phyloP scores from a whole-genome alignment of 2,888 invertebrate species.

The Cactoblastis cactorum region DNA sequence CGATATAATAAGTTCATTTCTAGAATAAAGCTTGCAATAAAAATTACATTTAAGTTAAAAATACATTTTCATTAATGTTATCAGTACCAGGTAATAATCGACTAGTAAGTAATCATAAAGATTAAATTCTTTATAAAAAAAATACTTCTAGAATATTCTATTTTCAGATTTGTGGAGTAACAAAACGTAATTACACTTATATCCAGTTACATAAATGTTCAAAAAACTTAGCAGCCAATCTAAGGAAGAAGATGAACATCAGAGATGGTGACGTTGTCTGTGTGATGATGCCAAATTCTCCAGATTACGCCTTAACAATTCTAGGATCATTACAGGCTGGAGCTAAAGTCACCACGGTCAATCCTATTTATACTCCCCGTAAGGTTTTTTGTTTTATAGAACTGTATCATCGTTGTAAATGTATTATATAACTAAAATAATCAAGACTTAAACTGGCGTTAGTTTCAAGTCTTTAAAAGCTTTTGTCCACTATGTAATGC shows the following conservation, averaged over 20 bases:
- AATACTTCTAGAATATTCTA: no score
- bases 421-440: no score
- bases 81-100: no score
- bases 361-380: slow-evolving; percentile 84
- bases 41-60: no score
- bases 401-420: neutral
- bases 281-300: slow-evolving; percentile 83
- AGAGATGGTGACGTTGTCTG: slow-evolving; percentile 81
- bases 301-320: slow-evolving; percentile 82
- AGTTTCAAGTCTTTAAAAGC: no score
- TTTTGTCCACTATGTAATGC: no score
- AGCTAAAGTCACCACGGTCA: slow-evolving; percentile 82
- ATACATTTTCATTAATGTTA: no score
- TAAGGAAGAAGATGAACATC: slow-evolving; percentile 81
- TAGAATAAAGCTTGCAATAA: no score
- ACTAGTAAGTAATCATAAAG: no score
- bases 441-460: no score
- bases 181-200: slow-evolving; percentile 83
- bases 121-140: no score
- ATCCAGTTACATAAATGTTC: slow-evolving; percentile 79
- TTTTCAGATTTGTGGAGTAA: slow-evolving; percentile 82
- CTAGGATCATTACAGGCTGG: slow-evolving; percentile 83
- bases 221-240: slow-evolving; percentile 79
- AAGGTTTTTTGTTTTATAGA: slow-evolving; percentile 23
- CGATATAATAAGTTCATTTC: no score